A percentile compares a stretch with the other conserved stretches of the same genome.
Conservation (phyloP, 2,888 invertebrate species). For the Apotomis betuletana region DNA sequence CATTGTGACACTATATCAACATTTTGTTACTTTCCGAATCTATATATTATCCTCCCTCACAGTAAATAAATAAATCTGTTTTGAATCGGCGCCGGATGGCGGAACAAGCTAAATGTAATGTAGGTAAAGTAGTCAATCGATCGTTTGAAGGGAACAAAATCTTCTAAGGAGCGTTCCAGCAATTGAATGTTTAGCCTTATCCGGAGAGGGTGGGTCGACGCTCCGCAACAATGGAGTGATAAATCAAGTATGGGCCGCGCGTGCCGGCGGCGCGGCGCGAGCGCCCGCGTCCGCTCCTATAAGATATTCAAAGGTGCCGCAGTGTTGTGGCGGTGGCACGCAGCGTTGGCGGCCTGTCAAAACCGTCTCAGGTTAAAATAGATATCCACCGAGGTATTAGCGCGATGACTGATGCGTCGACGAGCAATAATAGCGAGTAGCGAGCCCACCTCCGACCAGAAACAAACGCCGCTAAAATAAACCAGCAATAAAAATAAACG, state of each 20-base stretch:
- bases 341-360: conserved; percentile 70
- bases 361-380: conserved; percentile 70
- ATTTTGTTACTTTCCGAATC: background rate
- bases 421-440: conserved; percentile 71
- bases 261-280: conserved; percentile 63
- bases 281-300: conserved; percentile 62
- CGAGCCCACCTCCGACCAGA: conserved; percentile 67
- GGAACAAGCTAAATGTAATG: conserved; percentile 49
- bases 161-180: conserved; percentile 78
- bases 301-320: conserved; percentile 72
- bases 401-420: conserved; percentile 78
- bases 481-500: conserved; percentile 81
- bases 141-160: conserved; percentile 74
- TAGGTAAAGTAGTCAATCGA: conserved; percentile 67
- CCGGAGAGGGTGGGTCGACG: conserved; percentile 76
- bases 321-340: conserved; percentile 46
- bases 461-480: conserved; percentile 76
- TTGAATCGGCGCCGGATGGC: conserved; percentile 39
- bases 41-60: background rate
- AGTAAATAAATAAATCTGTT: conserved; percentile 30
- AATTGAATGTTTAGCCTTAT: conserved; percentile 82
- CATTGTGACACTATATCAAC: no score
- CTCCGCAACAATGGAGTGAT: conserved; percentile 80
- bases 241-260: conserved; percentile 82
- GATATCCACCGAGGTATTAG: conserved; percentile 76